Evolutionary conservation across 2,888 invertebrate genomes (phyloP).

Genomic region (Drosophila conformis): DNA sequence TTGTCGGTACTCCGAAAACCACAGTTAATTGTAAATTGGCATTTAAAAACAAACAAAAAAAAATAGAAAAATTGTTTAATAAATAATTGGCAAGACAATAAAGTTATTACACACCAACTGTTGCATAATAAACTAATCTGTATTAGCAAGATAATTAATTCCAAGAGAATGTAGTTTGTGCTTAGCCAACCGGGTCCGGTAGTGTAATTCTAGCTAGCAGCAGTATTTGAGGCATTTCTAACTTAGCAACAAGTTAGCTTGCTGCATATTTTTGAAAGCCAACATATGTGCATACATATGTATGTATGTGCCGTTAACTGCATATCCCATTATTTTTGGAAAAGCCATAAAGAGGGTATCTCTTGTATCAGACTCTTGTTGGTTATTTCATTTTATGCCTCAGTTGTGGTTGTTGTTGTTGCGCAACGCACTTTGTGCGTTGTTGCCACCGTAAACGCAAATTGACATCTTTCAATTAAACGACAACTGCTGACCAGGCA

Average conservation of each 20-base stretch:
- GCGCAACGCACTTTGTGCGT: slow-evolving; percentile 76
- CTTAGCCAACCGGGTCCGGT: not conserved
- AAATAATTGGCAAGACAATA: not conserved
- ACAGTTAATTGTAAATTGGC: too few relatives aligned
- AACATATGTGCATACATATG: not conserved
- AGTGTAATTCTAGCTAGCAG: not conserved
- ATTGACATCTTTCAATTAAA: slow-evolving; percentile 80
- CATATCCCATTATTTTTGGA: not conserved
- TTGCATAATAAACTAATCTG: not conserved
- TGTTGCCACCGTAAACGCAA: slow-evolving; percentile 69
- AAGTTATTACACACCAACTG: not conserved
- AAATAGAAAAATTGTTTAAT: not conserved
- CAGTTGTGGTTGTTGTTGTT: slow-evolving; percentile 36
- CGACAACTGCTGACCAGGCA: slow-evolving; percentile 56
- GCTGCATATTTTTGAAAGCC: not conserved
- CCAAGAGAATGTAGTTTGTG: not conserved
- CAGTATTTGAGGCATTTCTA: not conserved
- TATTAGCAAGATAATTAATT: not conserved
- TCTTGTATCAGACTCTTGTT: slow-evolving; percentile 2
- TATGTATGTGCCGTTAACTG: not conserved
- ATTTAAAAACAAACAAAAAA: not conserved
- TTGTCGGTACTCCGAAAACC: not conserved
- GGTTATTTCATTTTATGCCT: not conserved
- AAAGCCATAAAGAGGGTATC: slow-evolving; percentile 18
- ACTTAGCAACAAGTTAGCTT: not conserved